A percentile compares a stretch with the other conserved stretches of the same genome.
Evolutionary conservation across 2,888 invertebrate genomes (phyloP).

Genomic region (Pammene fasciana): DNA sequence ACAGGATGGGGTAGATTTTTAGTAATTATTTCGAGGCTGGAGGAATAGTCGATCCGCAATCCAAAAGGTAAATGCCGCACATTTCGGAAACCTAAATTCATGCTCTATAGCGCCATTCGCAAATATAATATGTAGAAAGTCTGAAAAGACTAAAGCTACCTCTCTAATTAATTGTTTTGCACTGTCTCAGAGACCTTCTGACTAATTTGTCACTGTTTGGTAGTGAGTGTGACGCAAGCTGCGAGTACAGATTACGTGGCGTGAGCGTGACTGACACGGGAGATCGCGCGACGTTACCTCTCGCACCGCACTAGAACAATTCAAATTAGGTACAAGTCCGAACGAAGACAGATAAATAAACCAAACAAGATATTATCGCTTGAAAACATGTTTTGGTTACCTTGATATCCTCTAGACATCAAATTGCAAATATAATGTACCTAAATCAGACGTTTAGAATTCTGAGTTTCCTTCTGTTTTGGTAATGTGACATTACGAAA

Average conservation of each 20-base stretch:
- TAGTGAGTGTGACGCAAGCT: constrained; percentile 9
- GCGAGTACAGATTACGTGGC: not conserved
- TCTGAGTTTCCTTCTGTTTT: not conserved
- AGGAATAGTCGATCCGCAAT: not conserved
- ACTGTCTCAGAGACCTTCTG: not conserved
- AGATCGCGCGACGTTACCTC: constrained; percentile 1
- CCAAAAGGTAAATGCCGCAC: not conserved
- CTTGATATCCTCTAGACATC: not conserved
- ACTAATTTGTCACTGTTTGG: not conserved
- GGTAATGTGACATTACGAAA: constrained; percentile 6
- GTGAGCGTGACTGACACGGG: constrained; percentile 13
- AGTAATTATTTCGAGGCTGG: not conserved
- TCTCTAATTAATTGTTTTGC: not conserved
- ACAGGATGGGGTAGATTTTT: not conserved
- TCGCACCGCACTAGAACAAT: not conserved
- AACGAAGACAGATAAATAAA: not conserved
- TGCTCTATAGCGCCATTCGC: not conserved
- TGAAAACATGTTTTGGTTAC: not conserved
- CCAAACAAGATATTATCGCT: not conserved
- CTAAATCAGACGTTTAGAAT: not conserved
- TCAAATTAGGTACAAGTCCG: constrained; percentile 4
- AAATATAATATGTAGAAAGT: not conserved
- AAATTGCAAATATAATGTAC: not conserved
- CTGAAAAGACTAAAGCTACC: not conserved
- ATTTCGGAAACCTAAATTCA: not conserved